Evolutionary conservation across 2,797 vertebrate species (phyloP).

Genomic region (Tachyglossus aculeatus): DNA sequence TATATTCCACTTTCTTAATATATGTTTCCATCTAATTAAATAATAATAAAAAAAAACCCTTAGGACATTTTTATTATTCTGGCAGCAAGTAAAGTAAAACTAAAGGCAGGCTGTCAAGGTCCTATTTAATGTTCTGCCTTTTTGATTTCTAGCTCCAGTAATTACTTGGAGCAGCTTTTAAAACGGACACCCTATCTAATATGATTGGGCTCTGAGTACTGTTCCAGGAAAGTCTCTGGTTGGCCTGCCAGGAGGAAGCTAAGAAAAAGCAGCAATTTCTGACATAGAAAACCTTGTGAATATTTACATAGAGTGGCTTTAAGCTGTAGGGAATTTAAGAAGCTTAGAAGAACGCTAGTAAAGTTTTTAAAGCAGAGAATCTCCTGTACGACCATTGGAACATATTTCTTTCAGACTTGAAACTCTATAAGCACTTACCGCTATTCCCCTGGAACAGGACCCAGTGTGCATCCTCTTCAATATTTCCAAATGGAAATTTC

Average conservation of each 20-base stretch:
- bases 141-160: conserved; percentile 67
- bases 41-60: no score
- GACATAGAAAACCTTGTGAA: conserved; percentile 59
- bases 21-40: no score
- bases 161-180: conserved; percentile 70
- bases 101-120: not conserved
- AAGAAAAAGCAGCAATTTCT: conserved; percentile 61
- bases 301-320: conserved; percentile 69
- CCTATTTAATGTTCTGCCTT: conserved; percentile 54
- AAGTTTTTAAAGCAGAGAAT: conserved; percentile 47
- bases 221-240: conserved; percentile 46
- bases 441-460: not conserved
- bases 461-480: not conserved
- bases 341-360: conserved; percentile 63
- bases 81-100: no score
- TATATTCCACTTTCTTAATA: no score
- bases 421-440: not conserved
- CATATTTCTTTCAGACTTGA: conserved; percentile 19
- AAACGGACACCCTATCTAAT: conserved; percentile 68
- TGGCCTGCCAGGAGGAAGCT: conserved; percentile 44
- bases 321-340: conserved; percentile 62
- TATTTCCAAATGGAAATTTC: not conserved
- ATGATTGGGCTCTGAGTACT: conserved; percentile 51
- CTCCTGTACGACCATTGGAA: conserved; percentile 25
- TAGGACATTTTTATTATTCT: conserved; percentile 40